phyloP scores from a whole-genome alignment of 2,113 vertebrate genomes.

The Toxostoma redivivum region DNA sequence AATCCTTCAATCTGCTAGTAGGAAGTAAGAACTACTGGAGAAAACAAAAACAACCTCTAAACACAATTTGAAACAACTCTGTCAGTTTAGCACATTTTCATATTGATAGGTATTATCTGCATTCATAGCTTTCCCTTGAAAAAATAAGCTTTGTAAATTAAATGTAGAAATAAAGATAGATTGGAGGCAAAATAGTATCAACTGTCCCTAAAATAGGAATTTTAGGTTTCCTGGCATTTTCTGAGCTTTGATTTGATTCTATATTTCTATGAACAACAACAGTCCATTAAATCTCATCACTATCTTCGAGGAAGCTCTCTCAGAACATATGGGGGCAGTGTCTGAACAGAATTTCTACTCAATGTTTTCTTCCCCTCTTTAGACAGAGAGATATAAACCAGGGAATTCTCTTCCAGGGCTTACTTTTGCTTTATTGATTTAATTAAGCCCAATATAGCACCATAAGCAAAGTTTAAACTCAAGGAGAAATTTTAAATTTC shows the following conservation, averaged over 20 bases:
- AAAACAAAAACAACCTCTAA: background rate
- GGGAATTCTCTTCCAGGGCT: background rate
- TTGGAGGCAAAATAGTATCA: background rate
- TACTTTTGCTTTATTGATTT: background rate
- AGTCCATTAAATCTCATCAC: background rate
- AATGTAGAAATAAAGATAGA: background rate
- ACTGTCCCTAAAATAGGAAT: background rate
- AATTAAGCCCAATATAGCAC: background rate
- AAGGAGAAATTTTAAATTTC: background rate
- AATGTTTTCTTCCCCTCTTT: background rate
- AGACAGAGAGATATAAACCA: background rate
- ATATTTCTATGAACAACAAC: background rate
- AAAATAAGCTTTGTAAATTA: background rate
- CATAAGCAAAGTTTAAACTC: constrained; percentile 19
- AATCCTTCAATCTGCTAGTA: background rate
- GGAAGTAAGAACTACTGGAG: background rate
- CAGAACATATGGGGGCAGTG: background rate
- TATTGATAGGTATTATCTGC: background rate
- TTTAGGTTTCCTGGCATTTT: background rate
- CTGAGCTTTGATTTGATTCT: background rate
- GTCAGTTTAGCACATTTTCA: background rate
- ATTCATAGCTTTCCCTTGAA: background rate
- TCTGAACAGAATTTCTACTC: background rate
- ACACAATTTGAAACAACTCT: background rate
- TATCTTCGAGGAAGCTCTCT: background rate